These are phyloP conservation scores for Hipposideros larvatus DNA, from an alignment of 2,797 vertebrate genomes.

Conservation along the genomic window DNA sequence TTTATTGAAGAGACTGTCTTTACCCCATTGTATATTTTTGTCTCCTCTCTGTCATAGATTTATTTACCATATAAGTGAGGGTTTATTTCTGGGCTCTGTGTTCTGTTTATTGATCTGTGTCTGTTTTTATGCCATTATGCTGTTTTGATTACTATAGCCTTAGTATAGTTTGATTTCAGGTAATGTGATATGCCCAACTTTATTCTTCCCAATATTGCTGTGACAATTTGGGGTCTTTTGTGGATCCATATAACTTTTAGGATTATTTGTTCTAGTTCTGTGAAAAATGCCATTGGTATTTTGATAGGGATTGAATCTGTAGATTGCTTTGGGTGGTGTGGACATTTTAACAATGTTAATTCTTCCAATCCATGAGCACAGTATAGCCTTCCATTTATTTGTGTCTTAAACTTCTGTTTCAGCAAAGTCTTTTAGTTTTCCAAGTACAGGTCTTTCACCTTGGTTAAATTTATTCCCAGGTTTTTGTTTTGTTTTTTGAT, in stretches of 20 bases:
- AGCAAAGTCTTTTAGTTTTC: background rate
- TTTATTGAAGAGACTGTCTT: background rate
- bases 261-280: background rate
- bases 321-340: background rate
- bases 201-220: background rate
- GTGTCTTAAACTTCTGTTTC: background rate
- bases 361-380: background rate
- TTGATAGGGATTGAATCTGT: background rate
- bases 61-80: background rate
- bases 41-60: background rate
- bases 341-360: background rate
- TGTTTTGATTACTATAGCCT: background rate
- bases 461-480: background rate
- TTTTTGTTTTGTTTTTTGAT: background rate
- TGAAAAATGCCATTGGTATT: background rate
- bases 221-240: background rate
- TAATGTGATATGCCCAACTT: background rate
- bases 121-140: too few species aligned
- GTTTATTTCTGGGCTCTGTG: too few species aligned
- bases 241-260: background rate
- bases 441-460: background rate
- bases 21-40: too few species aligned
- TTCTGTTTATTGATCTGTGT: too few species aligned
- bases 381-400: background rate
- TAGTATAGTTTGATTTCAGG: background rate